Base-by-base conservation (phyloP, 2,888 invertebrate species). In the Drosophila greeni region DNA sequence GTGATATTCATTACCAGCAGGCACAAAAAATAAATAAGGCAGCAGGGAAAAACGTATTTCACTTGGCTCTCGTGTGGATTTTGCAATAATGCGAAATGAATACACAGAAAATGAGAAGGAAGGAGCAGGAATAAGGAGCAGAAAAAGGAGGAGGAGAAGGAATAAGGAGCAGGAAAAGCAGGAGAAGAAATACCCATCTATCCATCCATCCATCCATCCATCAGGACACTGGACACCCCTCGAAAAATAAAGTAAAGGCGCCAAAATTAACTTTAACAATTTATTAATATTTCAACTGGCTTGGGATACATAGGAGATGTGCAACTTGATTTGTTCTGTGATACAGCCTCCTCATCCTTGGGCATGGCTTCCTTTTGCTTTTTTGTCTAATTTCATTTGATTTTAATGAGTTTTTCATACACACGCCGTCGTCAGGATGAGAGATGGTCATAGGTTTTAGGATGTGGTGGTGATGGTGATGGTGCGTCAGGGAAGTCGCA, bases 81-180 rank as follows among this genome's bases (percentile, higher is more conserved):
- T 84, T 74, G 80, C 82, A 81, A 82, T 74, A 78, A 77, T 78
- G 78, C 68, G 79, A 84, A 84, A 82, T 84, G 84, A 81, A 74
- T 75, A 74, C 51, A 55, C 66, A 47, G 58, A 49, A 61, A 47
- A 43, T 20, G 51, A 34, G n/a, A 2, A 11, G 37, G 11, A 11
- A 5, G n/a, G 12, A 36, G 9, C 9, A 9, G 24, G 20, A 14
- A 20, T 36, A 39, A n/a, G n/a, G n/a, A n/a, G n/a, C n/a, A n/a
- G n/a, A n/a, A n/a, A n/a, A n/a, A n/a, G n/a, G n/a, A n/a, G n/a
- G n/a, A n/a, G n/a, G n/a, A n/a, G n/a, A n/a, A n/a, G n/a, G n/a
- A n/a, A n/a, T n/a, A n/a, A n/a, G n/a, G n/a, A n/a, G n/a, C n/a
- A n/a, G n/a, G n/a, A n/a, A n/a, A n/a, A n/a, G n/a, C n/a, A n/a